Conservation (phyloP, 2,113 vertebrate genomes). For the Centropus unirufus region DNA sequence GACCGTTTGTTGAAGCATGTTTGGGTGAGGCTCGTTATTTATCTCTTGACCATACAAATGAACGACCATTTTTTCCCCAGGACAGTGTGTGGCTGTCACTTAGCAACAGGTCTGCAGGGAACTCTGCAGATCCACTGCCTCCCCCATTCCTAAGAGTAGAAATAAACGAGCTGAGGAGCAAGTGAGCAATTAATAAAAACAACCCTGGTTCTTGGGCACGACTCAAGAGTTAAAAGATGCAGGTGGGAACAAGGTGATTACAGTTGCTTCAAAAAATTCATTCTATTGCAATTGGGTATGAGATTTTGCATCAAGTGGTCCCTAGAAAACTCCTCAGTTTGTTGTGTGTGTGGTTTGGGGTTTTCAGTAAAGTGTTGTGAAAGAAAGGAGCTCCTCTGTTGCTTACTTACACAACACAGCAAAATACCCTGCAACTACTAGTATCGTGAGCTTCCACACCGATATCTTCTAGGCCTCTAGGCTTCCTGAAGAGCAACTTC, state of each 20-base stretch:
- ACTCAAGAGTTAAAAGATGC: not conserved
- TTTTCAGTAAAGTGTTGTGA: not conserved
- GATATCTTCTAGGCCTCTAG: not conserved
- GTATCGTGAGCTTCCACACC: not conserved
- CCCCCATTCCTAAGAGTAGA: not conserved
- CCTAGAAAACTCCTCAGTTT: not conserved
- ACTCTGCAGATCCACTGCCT: conserved; percentile 10
- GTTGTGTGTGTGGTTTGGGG: not conserved
- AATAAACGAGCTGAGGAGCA: not conserved
- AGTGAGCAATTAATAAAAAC: not conserved
- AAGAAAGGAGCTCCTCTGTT: not conserved
- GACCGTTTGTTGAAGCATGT: not conserved
- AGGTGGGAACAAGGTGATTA: not conserved
- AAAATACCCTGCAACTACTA: no score
- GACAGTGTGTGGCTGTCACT: conserved; percentile 56
- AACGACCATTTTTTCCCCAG: not conserved
- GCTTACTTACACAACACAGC: not conserved
- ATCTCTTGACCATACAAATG: not conserved
- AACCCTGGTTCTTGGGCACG: not conserved
- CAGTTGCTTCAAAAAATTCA: not conserved
- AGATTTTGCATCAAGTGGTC: not conserved
- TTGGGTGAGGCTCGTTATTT: conserved; percentile 1
- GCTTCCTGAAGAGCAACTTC: not conserved
- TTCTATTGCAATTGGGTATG: not conserved
- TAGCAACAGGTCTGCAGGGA: conserved; percentile 73